phyloP scores from a whole-genome alignment of 2,797 vertebrate species.

The Pseudochaenichthys georgianus region DNA sequence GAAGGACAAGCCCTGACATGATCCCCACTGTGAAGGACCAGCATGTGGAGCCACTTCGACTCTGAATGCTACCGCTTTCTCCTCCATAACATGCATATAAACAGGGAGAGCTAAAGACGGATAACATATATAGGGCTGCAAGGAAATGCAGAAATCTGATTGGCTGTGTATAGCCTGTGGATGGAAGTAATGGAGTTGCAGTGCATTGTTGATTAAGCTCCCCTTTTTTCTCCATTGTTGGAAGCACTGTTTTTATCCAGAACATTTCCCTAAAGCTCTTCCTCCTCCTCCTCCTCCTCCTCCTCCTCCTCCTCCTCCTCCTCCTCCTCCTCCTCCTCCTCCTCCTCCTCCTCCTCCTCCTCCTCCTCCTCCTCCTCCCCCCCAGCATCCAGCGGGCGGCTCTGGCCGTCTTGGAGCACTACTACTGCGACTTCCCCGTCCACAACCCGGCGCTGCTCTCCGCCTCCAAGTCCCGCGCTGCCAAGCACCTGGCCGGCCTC shows the following conservation, averaged over 20 bases:
- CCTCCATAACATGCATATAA: background rate
- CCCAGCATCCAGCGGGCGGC: conserved; percentile 91
- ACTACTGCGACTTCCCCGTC: conserved; percentile 92
- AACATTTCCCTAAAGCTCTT: background rate
- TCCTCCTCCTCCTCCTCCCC: no score
- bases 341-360: no score
- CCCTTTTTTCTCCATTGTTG: no score
- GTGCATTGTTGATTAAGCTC: background rate
- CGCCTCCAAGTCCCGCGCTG: conserved; percentile 88
- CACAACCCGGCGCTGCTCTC: conserved; percentile 90
- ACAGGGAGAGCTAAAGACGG: background rate
- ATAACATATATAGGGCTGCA: no score
- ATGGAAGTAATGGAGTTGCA: background rate
- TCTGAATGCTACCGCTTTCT: background rate
- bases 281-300: no score
- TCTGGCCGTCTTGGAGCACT: conserved; percentile 90
- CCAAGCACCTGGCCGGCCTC: conserved; percentile 91
- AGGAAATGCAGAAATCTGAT: no score
- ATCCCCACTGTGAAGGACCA: conserved; percentile 21
- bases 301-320: background rate
- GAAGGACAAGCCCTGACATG: conserved; percentile 53
- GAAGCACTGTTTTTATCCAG: background rate
- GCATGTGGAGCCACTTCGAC: background rate
- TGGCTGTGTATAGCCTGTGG: background rate
- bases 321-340: no score